phyloP scores from a whole-genome alignment of 2,888 invertebrate genomes.

The Bembecia ichneumoniformis region DNA sequence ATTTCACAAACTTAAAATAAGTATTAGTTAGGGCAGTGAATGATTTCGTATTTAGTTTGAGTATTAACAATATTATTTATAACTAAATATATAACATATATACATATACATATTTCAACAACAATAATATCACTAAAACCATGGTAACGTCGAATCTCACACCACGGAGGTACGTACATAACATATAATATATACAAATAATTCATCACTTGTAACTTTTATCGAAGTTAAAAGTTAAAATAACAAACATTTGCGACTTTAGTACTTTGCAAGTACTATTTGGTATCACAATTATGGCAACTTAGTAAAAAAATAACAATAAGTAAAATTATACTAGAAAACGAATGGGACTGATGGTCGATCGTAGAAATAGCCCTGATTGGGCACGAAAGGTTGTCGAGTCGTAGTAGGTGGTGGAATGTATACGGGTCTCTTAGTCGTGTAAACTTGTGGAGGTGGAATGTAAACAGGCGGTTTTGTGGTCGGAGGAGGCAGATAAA shows the following conservation, averaged over 20 bases:
- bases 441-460: conserved; percentile 13
- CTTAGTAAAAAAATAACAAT: conserved; percentile 19
- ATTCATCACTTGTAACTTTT: conserved; percentile 7
- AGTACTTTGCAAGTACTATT: conserved; percentile 24
- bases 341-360: conserved; percentile 55
- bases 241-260: conserved; percentile 20
- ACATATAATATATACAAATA: too few species aligned
- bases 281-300: conserved; percentile 68
- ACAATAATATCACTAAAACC: conserved; percentile 30
- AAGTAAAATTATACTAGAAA: conserved; percentile 32
- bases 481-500: conserved; percentile 25
- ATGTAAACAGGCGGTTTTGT: conserved; percentile 22
- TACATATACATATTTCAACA: not conserved
- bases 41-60: conserved; percentile 46
- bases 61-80: conserved; percentile 40
- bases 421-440: conserved; percentile 6
- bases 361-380: conserved; percentile 61
- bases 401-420: conserved; percentile 34
- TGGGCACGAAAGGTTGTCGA: conserved; percentile 44
- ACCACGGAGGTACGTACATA: too few species aligned
- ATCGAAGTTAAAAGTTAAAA: conserved; percentile 10
- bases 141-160: conserved; percentile 22
- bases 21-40: conserved; percentile 64
- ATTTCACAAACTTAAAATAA: conserved; percentile 33
- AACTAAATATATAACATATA: conserved; percentile 18